phyloP scores from a whole-genome alignment of 2,888 invertebrate species.

The Salpingus planirostris region DNA sequence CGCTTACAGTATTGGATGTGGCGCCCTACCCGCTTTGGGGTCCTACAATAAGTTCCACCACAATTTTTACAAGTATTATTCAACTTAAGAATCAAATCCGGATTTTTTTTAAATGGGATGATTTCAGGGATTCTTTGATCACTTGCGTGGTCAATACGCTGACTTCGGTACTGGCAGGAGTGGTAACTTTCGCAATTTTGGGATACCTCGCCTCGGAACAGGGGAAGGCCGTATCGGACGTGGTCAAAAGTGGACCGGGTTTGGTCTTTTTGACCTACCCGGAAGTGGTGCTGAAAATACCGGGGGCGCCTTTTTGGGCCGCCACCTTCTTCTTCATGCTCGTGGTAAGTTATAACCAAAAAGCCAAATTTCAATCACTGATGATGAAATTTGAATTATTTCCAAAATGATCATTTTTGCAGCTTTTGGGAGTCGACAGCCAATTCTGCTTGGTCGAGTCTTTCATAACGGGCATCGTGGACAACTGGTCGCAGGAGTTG shows the following conservation, averaged over 20 bases:
- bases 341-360: no score
- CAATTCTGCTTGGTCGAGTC: constrained; percentile 62
- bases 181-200: constrained; percentile 66
- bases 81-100: constrained; percentile 1
- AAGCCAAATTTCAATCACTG: no score
- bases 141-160: constrained; percentile 63
- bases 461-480: constrained; percentile 50
- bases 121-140: constrained; percentile 56
- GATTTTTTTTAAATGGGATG: constrained; percentile 1
- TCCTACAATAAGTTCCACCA: constrained; percentile 71
- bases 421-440: constrained; percentile 66
- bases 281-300: constrained; percentile 63
- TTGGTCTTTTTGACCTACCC: constrained; percentile 68
- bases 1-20: constrained; percentile 69
- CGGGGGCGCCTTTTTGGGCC: constrained; percentile 62
- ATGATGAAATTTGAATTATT: not conserved
- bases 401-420: constrained; percentile 15
- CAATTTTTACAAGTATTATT: constrained; percentile 58
- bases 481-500: constrained; percentile 49
- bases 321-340: constrained; percentile 68
- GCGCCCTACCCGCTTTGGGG: constrained; percentile 63
- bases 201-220: constrained; percentile 58
- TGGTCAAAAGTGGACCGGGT: constrained; percentile 59
- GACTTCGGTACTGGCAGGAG: constrained; percentile 65
- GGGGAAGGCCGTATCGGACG: constrained; percentile 42